Percentiles rank a stretch among this genome's conserved stretches.
These are phyloP conservation scores for Connochaetes taurinus DNA, from an alignment of 2,113 vertebrate species.

Conservation along the genomic window DNA sequence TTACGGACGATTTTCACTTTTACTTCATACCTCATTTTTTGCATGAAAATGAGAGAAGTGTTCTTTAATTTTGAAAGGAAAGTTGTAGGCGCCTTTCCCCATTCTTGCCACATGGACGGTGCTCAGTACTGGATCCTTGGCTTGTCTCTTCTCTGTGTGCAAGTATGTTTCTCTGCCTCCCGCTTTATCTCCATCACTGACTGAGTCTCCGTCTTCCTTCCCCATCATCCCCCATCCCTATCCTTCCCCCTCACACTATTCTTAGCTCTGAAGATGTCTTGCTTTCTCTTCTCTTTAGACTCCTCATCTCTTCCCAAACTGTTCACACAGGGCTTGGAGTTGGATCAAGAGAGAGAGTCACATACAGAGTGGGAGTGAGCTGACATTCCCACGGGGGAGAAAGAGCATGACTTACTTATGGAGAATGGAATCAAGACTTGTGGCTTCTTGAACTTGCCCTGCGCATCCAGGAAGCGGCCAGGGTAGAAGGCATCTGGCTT, in stretches of 20 bases:
- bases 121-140: neutral
- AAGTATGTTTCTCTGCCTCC: neutral
- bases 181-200: neutral
- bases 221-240: neutral
- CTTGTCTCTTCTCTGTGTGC: neutral
- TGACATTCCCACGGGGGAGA: neutral
- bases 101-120: neutral
- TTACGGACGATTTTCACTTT: neutral
- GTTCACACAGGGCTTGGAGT: neutral
- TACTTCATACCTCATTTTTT: neutral
- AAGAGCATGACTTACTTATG: neutral
- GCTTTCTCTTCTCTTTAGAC: neutral
- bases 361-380: neutral
- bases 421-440: constrained; percentile 44
- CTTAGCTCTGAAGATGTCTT: neutral
- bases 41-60: neutral
- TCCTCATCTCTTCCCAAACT: neutral
- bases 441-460: neutral
- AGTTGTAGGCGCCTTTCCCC: neutral
- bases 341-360: neutral
- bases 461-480: neutral
- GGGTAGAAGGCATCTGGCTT: neutral
- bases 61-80: neutral
- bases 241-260: neutral
- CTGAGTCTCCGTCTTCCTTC: neutral